phyloP scores from a whole-genome alignment of 2,888 invertebrate genomes.

The Ceramica pisi region DNA sequence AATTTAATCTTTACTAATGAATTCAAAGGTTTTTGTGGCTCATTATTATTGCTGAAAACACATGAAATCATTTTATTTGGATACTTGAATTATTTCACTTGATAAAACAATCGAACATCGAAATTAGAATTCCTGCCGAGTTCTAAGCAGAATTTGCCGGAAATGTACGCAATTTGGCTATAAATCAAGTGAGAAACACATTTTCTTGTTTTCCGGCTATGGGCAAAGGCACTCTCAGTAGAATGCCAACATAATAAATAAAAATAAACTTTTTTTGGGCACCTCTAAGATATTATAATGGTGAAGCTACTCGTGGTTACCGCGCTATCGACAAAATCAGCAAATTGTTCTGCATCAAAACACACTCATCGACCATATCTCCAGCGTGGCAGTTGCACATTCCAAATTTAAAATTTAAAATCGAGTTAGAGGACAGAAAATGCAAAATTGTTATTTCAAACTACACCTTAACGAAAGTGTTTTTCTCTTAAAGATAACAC shows the following conservation, averaged over 20 bases:
- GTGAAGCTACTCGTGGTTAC: too few species aligned
- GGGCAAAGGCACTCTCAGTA: conserved; percentile 23
- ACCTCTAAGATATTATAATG: conserved; percentile 16
- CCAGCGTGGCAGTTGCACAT: too few species aligned
- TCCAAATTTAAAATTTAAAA: too few species aligned
- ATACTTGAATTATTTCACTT: background rate
- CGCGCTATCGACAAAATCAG: too few species aligned
- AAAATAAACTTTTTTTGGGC: conserved; percentile 35
- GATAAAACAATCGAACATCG: conserved; percentile 8
- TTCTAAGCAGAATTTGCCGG: conserved; percentile 27
- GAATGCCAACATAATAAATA: conserved; percentile 31
- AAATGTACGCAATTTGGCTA: conserved; percentile 43
- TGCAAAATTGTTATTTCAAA: background rate
- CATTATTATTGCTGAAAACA: too few species aligned
- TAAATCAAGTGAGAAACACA: conserved; percentile 53
- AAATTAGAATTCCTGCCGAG: conserved; percentile 22
- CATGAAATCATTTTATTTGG: background rate
- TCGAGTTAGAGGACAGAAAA: too few species aligned
- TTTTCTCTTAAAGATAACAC: background rate
- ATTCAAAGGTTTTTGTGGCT: background rate
- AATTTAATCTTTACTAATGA: too few species aligned
- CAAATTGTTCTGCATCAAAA: too few species aligned
- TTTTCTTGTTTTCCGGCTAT: conserved; percentile 46
- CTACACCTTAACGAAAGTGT: background rate
- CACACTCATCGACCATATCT: too few species aligned